Conservation (phyloP, 2,113 vertebrate species). For the Craseonycteris thonglongyai region DNA sequence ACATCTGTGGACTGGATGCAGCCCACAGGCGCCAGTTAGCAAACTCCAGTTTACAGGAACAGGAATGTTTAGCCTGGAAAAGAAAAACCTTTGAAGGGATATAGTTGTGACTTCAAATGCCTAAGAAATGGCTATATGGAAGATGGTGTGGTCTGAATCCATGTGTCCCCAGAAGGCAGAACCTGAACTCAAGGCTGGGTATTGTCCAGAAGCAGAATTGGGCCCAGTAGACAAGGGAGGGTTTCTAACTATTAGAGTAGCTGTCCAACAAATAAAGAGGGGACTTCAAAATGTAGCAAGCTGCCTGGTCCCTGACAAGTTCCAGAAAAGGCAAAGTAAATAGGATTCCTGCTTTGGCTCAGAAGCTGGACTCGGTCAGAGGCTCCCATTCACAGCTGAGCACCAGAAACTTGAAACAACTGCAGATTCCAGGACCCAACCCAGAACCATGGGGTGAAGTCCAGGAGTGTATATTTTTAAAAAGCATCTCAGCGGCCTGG, state of each 20-base stretch:
- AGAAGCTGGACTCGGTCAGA: neutral
- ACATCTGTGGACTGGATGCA: constrained; percentile 42
- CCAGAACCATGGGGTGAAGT: neutral
- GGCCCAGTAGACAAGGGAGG: too few relatives aligned
- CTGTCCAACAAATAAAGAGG: neutral
- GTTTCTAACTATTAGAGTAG: neutral
- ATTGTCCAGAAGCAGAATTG: neutral
- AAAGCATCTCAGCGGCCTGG: neutral
- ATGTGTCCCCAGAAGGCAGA: neutral
- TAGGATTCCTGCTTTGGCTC: neutral
- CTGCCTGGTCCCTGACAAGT: neutral
- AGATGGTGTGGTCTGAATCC: neutral
- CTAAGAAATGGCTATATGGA: neutral
- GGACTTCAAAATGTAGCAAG: neutral
- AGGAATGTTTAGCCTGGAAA: neutral
- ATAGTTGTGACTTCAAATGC: neutral
- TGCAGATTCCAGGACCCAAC: neutral
- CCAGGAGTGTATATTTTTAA: neutral
- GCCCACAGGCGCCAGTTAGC: constrained; percentile 45
- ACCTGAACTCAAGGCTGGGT: too few relatives aligned
- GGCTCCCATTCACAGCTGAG: neutral
- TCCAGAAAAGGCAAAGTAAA: neutral
- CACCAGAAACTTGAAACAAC: neutral
- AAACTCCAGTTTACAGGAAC: constrained; percentile 34
- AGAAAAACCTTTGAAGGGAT: neutral